Base-by-base conservation (phyloP, 2,797 vertebrate genomes). In the Capromys pilorides region DNA sequence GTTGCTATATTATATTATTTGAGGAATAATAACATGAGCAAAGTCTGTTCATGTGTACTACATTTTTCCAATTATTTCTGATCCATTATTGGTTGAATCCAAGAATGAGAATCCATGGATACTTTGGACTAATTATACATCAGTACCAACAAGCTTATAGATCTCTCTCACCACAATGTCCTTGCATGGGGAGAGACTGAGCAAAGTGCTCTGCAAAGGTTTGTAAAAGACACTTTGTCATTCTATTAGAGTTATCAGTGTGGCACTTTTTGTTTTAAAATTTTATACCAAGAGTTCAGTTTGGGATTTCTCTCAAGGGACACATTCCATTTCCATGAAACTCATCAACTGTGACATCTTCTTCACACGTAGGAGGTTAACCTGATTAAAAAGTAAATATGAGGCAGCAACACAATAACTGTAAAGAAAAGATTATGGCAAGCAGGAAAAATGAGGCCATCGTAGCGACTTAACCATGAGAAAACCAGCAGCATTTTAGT, bases 251-350 rank as follows among this genome's bases (percentile, higher is more conserved):
- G 45, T 49, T 49, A 62, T 24, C 19, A 57, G 10, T 45, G 26
- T 1, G 36, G 4, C 51, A 64, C 45, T 69, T 78, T 90, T 75
- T 75, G 39, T 49, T 84, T 93, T 88, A 54, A 93, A 95, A 90
- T 33, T 89, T 95, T 22, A 28, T 85, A 59, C 49, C 61, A 78
- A 62, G 33, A 78, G 6, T 79, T 96, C 73, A 75, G 16, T 91
- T 85, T 85, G 26, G 89, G 79, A 84, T 75, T 64, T 93, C 16
- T 51, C 57, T 79, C 36, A 49, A 16, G 87, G 59, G 62, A 51
- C 16, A 62, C 22, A n/a, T 94, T 33, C 33, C 36, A 51, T 85
- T 73, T 82, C 26, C 9, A 54, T 51, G 57, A 94, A 87, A 3
- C 39, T 41, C 6, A 36, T 64, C 54, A 86, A 10, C 26, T 85